phyloP scores from a whole-genome alignment of 2,113 vertebrate genomes.

The Eulemur macaco region DNA sequence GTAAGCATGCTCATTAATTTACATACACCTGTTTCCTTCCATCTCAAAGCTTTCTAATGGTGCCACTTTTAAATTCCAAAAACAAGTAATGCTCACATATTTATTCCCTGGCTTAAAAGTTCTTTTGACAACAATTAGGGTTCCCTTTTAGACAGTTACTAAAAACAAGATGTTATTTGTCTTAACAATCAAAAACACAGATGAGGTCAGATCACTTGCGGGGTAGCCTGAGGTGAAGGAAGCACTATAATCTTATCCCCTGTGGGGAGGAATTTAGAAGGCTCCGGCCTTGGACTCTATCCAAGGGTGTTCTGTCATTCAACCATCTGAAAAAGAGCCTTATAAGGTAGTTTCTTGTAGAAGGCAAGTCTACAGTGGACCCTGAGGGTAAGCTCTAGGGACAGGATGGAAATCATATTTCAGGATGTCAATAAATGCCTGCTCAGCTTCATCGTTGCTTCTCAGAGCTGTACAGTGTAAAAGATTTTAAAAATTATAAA shows the following conservation, averaged over 20 bases:
- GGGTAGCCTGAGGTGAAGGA: constrained; percentile 45
- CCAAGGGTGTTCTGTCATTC: constrained; percentile 41
- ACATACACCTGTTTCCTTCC: not conserved
- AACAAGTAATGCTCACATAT: not conserved
- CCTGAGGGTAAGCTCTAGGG: not conserved
- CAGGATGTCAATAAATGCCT: not conserved
- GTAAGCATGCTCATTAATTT: not conserved
- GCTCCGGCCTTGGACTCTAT: constrained; percentile 58
- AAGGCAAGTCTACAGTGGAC: constrained; percentile 1
- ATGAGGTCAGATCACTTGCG: constrained; percentile 33
- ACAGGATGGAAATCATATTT: not conserved
- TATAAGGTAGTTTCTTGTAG: constrained; percentile 71
- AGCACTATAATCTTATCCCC: constrained; percentile 35
- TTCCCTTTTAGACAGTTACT: not conserved
- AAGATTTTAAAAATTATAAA: not conserved
- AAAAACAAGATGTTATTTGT: constrained; percentile 33
- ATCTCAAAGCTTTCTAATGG: not conserved
- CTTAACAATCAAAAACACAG: constrained; percentile 28
- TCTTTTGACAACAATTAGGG: not conserved
- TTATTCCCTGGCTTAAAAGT: not conserved
- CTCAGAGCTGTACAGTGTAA: not conserved
- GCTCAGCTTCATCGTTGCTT: not conserved
- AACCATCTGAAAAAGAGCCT: constrained; percentile 53
- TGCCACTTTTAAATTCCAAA: not conserved
- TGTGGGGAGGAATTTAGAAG: constrained; percentile 48